phyloP scores from a whole-genome alignment of 2,113 vertebrate species.

The Leiothrix lutea region DNA sequence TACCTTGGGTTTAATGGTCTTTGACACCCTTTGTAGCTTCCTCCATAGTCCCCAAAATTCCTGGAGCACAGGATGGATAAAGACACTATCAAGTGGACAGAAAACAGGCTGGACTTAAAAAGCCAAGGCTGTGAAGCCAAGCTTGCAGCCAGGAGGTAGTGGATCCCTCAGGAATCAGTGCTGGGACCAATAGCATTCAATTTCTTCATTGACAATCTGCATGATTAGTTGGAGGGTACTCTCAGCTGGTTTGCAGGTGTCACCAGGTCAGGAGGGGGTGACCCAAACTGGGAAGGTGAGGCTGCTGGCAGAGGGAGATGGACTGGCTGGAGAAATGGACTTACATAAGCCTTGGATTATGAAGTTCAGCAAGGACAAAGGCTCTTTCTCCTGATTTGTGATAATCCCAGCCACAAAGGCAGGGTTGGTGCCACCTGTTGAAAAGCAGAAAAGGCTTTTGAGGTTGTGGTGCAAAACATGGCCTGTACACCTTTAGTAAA shows the following conservation, averaged over 20 bases:
- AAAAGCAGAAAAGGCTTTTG: background rate
- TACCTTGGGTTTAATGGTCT: background rate
- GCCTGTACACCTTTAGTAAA: background rate
- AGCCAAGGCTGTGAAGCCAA: background rate
- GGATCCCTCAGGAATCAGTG: background rate
- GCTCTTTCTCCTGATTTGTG: background rate
- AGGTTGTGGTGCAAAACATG: fast-evolving
- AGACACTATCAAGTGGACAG: background rate
- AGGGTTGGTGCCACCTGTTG: background rate
- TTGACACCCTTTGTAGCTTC: background rate
- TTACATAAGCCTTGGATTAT: background rate
- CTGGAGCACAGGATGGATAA: background rate
- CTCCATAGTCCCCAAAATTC: background rate
- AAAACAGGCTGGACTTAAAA: background rate
- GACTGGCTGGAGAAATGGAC: background rate
- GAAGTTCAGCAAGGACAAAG: background rate
- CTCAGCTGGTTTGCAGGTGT: background rate
- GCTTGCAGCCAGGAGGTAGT: background rate
- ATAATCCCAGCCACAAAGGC: background rate
- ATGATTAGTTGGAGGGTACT: background rate
- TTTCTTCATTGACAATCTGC: background rate
- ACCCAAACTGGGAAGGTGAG: background rate
- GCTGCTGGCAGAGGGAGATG: background rate
- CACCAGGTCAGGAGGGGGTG: fast-evolving
- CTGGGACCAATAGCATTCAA: background rate